Evolutionary conservation across 1,140 invertebrate genomes (phyloP).

Genomic region (Rhagoletis zephyria): DNA sequence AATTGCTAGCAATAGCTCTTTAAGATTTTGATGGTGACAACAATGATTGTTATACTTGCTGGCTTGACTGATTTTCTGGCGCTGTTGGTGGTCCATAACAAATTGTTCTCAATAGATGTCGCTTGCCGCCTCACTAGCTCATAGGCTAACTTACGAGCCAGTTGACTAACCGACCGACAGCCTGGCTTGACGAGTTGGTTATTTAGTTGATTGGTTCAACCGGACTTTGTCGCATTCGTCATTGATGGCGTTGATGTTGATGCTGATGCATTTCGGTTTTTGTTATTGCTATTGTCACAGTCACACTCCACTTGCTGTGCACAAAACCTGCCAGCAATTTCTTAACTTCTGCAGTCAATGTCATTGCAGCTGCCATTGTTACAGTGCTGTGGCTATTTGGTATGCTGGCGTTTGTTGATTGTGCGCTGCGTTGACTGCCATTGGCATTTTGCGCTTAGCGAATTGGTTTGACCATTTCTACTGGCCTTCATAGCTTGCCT

Average conservation of each 20-base stretch:
- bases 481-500: not conserved
- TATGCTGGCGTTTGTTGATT: constrained; percentile 17
- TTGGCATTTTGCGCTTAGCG: not conserved
- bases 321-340: not conserved
- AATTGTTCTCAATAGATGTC: too few species aligned
- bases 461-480: constrained; percentile 14
- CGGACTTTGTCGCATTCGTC: not conserved
- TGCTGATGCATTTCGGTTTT: not conserved
- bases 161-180: not conserved
- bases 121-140: not conserved
- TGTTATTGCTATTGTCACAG: not conserved
- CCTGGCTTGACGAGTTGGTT: not conserved
- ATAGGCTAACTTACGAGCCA: not conserved
- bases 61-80: not conserved
- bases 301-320: not conserved
- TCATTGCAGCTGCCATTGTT: not conserved
- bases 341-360: not conserved
- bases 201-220: constrained; percentile 9
- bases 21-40: not conserved
- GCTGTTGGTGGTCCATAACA: not conserved
- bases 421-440: constrained; percentile 3
- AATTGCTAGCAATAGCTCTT: not conserved
- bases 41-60: not conserved
- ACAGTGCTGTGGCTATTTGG: not conserved
- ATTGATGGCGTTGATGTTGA: not conserved